Evolutionary conservation across 2,113 vertebrate species (phyloP).

Genomic region (Bubo scandiacus): DNA sequence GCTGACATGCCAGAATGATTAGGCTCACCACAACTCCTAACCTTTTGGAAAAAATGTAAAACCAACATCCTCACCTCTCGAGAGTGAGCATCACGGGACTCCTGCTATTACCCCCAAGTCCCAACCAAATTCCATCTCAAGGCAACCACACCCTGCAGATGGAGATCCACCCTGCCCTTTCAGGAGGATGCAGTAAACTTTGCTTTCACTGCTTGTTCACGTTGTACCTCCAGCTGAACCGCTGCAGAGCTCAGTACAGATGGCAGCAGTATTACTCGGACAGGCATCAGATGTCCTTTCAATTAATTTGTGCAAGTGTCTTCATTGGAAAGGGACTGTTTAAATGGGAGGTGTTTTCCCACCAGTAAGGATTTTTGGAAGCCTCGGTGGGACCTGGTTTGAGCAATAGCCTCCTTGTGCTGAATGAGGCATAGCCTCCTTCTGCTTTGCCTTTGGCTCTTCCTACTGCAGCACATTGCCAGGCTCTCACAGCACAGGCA

Average conservation of each 20-base stretch:
- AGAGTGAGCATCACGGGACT: background rate
- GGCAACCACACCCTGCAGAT: conserved; percentile 18
- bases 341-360: background rate
- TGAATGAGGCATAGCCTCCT: accelerated
- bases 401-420: background rate
- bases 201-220: background rate
- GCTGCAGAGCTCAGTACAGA: background rate
- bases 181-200: conserved; percentile 2
- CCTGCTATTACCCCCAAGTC: background rate
- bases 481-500: background rate
- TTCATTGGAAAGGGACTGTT: background rate
- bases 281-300: background rate
- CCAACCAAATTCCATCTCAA: conserved; percentile 34
- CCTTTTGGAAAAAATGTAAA: conserved; percentile 25
- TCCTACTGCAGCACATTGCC: background rate
- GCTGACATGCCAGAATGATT: background rate
- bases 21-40: conserved; percentile 2
- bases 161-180: conserved; percentile 16
- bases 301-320: background rate
- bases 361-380: background rate
- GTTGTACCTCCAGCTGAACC: background rate
- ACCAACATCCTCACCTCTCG: conserved; percentile 6
- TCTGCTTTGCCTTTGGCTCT: background rate
- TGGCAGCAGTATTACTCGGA: background rate
- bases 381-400: background rate